Conservation (phyloP, 2,797 vertebrate species). For the Amazonetta brasiliensis region DNA sequence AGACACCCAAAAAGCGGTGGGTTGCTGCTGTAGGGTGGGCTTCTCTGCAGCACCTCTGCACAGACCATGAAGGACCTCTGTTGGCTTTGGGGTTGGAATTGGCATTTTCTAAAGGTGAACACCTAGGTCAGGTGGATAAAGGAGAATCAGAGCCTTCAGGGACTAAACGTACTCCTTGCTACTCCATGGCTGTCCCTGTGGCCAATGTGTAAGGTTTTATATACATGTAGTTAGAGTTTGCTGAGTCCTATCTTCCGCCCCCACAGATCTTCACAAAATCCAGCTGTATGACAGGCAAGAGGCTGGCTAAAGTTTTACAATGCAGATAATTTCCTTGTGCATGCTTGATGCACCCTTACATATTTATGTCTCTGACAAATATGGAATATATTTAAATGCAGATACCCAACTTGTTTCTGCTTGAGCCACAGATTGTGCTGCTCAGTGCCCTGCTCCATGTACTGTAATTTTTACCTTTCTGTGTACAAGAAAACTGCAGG, state of each 20-base stretch:
- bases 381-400: background rate
- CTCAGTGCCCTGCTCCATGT: background rate
- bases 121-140: background rate
- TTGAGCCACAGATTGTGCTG: background rate
- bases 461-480: background rate
- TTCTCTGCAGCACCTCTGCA: background rate
- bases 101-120: background rate
- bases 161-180: background rate
- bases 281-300: background rate
- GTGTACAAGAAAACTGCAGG: background rate
- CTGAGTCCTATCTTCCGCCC: background rate
- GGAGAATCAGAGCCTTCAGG: background rate
- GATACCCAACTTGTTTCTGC: background rate
- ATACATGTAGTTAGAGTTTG: accelerated
- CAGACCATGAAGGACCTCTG: accelerated
- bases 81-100: background rate
- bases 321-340: background rate
- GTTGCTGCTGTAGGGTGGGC: background rate
- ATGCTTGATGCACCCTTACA: background rate
- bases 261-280: background rate
- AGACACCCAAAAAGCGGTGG: background rate
- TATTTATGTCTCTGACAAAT: background rate
- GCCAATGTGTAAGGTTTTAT: background rate
- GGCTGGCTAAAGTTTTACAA: background rate
- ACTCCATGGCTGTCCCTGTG: background rate